phyloP scores from a whole-genome alignment of 2,888 invertebrate genomes.

The Lymantria dispar region DNA sequence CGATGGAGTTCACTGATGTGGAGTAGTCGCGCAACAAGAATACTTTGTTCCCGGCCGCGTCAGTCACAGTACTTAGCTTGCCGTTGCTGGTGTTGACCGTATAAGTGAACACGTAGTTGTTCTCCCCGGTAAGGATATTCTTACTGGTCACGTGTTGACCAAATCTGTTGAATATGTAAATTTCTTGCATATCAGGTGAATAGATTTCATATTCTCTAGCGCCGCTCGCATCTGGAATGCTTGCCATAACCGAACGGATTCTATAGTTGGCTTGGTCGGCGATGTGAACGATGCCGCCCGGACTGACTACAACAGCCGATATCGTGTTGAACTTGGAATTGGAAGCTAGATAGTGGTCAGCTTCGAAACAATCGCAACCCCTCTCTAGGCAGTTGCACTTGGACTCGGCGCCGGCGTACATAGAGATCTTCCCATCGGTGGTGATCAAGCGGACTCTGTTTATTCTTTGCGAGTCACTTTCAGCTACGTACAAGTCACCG shows the following conservation, averaged over 20 bases:
- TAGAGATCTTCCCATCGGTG: constrained; percentile 95
- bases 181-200: constrained; percentile 97
- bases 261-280: constrained; percentile 97
- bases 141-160: constrained; percentile 97
- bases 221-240: constrained; percentile 92
- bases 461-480: constrained; percentile 97
- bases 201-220: constrained; percentile 96
- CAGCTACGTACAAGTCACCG: constrained; percentile 96
- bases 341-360: constrained; percentile 94
- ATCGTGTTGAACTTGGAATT: constrained; percentile 97
- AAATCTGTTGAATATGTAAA: constrained; percentile 95
- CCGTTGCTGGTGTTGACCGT: constrained; percentile 98
- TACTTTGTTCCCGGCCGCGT: constrained; percentile 95
- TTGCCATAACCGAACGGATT: constrained; percentile 93
- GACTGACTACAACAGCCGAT: constrained; percentile 95
- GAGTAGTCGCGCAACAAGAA: constrained; percentile 92
- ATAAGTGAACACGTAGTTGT: constrained; percentile 96
- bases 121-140: constrained; percentile 97
- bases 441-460: constrained; percentile 95
- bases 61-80: constrained; percentile 95
- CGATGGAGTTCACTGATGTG: constrained; percentile 95
- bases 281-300: constrained; percentile 96
- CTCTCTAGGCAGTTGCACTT: constrained; percentile 96
- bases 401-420: constrained; percentile 97
- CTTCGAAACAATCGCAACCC: constrained; percentile 96